Percentiles rank a stretch among this genome's conserved stretches.
Conservation (phyloP, 2,888 invertebrate species). For the Atethmia centrago region DNA sequence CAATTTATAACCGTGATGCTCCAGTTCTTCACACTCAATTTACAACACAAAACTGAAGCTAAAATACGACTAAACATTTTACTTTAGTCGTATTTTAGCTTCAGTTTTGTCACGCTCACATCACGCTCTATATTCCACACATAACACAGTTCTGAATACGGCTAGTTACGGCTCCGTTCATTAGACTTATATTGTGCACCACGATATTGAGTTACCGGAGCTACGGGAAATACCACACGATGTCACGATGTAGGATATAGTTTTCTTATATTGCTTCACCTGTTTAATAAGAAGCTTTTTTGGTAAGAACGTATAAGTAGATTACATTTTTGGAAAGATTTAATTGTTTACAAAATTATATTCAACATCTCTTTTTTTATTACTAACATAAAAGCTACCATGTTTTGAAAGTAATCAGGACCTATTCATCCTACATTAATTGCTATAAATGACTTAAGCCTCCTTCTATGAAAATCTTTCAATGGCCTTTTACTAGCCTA, state of each 20-base stretch:
- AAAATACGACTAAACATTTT: conserved; percentile 17
- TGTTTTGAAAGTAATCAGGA: not conserved
- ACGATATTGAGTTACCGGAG: conserved; percentile 62
- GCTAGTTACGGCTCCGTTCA: conserved; percentile 64
- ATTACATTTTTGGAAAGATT: not conserved
- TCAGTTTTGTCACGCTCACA: no score
- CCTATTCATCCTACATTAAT: not conserved
- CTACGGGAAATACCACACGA: conserved; percentile 43
- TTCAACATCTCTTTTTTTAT: no score
- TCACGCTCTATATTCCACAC: conserved; percentile 30
- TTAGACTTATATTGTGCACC: conserved; percentile 62
- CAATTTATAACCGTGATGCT: not conserved
- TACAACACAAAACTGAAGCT: not conserved
- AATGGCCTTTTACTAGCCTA: no score
- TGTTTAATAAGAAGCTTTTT: conserved; percentile 10
- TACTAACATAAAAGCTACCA: no score
- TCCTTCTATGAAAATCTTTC: no score
- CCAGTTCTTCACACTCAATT: not conserved
- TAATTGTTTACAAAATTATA: not conserved
- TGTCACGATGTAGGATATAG: conserved; percentile 14
- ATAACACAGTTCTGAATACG: conserved; percentile 57
- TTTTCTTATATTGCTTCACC: conserved; percentile 38
- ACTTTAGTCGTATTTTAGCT: no score
- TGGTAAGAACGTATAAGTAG: not conserved
- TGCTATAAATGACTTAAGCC: no score